Evolutionary conservation across 2,113 vertebrate species (phyloP).

Genomic region (Diadophis punctatus): DNA sequence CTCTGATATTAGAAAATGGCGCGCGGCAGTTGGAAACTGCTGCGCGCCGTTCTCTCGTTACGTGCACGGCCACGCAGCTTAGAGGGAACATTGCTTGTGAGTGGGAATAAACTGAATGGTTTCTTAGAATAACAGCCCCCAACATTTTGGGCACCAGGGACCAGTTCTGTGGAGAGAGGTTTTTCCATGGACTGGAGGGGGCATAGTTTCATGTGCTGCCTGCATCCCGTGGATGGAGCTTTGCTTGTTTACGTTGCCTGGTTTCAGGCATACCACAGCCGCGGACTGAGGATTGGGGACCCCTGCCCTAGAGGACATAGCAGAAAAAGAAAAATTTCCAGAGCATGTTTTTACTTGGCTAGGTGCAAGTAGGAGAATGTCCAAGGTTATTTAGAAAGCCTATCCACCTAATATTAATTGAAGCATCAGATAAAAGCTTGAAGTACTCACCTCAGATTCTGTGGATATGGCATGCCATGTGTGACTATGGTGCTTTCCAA

Average conservation of each 20-base stretch:
- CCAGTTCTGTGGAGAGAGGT: neutral
- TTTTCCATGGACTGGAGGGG: neutral
- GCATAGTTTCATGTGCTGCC: neutral
- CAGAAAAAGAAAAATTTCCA: neutral
- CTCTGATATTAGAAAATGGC: too few relatives aligned
- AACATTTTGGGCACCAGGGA: neutral
- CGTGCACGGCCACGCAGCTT: too few relatives aligned
- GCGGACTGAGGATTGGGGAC: neutral
- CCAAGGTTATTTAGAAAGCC: neutral
- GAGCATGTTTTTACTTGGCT: neutral
- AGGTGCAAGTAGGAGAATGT: neutral
- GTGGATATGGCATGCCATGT: slow-evolving; percentile 87
- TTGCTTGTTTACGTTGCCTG: neutral
- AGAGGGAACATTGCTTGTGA: too few relatives aligned
- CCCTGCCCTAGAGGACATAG: neutral
- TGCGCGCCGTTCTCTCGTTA: too few relatives aligned
- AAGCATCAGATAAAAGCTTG: neutral
- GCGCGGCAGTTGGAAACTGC: too few relatives aligned
- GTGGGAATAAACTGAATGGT: neutral
- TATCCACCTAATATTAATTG: neutral
- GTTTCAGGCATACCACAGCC: neutral
- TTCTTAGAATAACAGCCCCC: neutral
- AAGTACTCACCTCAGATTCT: slow-evolving; percentile 78
- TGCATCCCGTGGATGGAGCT: neutral
- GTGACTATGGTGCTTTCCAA: slow-evolving; percentile 90